Evolutionary conservation across 1,140 invertebrate species (phyloP).

Genomic region (Campoletis sonorensis): DNA sequence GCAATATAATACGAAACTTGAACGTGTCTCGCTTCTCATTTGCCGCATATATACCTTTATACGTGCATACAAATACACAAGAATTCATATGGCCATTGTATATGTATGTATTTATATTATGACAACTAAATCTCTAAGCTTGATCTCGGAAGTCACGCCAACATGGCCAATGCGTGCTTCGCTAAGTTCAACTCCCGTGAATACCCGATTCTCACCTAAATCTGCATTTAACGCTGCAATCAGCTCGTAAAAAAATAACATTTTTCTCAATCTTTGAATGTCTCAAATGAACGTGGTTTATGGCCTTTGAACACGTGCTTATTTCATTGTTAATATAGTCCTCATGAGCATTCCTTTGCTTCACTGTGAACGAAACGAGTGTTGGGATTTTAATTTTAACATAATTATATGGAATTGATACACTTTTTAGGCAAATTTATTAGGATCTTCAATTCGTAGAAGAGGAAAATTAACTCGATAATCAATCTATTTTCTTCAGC

Average conservation of each 20-base stretch:
- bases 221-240: conserved; percentile 7
- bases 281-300: background rate
- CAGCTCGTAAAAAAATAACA: background rate
- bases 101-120: background rate
- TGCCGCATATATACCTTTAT: background rate
- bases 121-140: conserved; percentile 28
- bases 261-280: background rate
- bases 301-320: background rate
- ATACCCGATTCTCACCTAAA: conserved; percentile 29
- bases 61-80: background rate
- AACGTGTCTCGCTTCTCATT: conserved; percentile 13
- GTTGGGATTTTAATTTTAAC: background rate
- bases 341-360: too few relatives aligned
- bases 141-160: conserved; percentile 25
- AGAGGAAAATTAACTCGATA: too few relatives aligned
- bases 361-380: background rate
- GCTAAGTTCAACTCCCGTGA: background rate
- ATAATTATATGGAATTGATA: too few relatives aligned
- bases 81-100: background rate
- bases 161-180: conserved; percentile 2
- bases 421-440: too few relatives aligned
- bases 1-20: conserved; percentile 17
- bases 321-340: background rate
- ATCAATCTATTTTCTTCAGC: too few relatives aligned
- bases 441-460: too few relatives aligned